Conservation (phyloP, 2,797 vertebrate genomes). For the Merluccius polli region DNA sequence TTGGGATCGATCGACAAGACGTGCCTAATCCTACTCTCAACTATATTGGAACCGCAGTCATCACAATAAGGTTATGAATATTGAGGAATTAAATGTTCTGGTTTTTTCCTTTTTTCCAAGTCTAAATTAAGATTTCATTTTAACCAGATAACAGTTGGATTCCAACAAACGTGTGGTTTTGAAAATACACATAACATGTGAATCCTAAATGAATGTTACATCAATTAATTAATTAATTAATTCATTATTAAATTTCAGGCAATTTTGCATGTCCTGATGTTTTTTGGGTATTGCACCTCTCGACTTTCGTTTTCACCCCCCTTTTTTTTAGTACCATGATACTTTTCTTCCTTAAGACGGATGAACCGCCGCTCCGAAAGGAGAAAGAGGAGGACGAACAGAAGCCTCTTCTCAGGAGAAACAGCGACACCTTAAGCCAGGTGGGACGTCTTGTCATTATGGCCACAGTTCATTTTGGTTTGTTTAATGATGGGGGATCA, state of each 20-base stretch:
- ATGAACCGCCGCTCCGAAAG: not conserved
- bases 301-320: no score
- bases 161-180: not conserved
- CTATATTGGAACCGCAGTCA: slow-evolving; percentile 27
- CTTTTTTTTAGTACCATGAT: slow-evolving; percentile 1
- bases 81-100: not conserved
- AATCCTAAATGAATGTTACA: not conserved
- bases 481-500: not conserved
- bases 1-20: slow-evolving; percentile 29
- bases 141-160: not conserved
- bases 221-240: no score
- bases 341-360: slow-evolving; percentile 14
- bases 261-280: not conserved
- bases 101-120: not conserved
- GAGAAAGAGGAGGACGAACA: not conserved
- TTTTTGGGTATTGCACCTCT: not conserved
- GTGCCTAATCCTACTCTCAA: slow-evolving; percentile 27
- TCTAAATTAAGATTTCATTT: no score
- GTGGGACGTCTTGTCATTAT: not conserved
- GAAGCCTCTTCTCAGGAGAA: not conserved
- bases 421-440: not conserved
- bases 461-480: not conserved
- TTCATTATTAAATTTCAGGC: no score
- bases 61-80: slow-evolving; percentile 22
- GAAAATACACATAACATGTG: not conserved